Evolutionary conservation across 2,113 vertebrate genomes (phyloP), one percentile per base, ranked within the genome.

Genomic region (Leptobrachium leishanense): DNA sequence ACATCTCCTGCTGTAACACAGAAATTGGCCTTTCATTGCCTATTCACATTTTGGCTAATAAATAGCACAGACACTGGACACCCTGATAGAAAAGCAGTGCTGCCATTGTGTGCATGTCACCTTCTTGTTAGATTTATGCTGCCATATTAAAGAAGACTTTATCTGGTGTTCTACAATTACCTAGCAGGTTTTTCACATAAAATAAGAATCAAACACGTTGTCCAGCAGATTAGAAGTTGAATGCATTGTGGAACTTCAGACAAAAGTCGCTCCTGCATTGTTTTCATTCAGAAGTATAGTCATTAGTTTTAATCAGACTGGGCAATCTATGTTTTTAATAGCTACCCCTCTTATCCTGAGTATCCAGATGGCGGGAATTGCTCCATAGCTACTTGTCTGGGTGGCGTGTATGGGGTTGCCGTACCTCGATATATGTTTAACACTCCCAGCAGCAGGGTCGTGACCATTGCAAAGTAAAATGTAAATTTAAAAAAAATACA

Each of bases 51-150:
- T 85, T 82, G 77, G 90, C 83, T 92, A 94, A 97, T 97, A 95
- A 95, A 97, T 92, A 95, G 90, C 89, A 85, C 82, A 87, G 84
- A 83, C 90, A 79, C 39, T 77, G 88, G 89, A 90, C 89, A 88
- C 85, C 91, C 83, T 87, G 90, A 85, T 88, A 86, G 86, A 75
- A 86, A 92, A 92, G 92, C 91, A 95, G 90, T 84, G 85, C 83
- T 68, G 82, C 91, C 92, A 96, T 98, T 97, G 95, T 99, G 81
- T 64, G 72, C 83, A 87, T 88, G 89, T 92, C 88, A 92, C 89
- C 85, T 84, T 82, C 87, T 86, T 86, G 88, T 85, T 92, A 95
- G 95, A 98, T 98, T 96, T 95, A 99, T 95, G 92, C 92, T 86
- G 88, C 83, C 89, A 85, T 89, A 87, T 92, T 93, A 95, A 90